Percentiles rank a stretch among this genome's conserved stretches.
These are phyloP conservation scores for Crambe crambe DNA, from an alignment of 37 sponge, comb jelly and placozoan genomes.

Conservation along the genomic window DNA sequence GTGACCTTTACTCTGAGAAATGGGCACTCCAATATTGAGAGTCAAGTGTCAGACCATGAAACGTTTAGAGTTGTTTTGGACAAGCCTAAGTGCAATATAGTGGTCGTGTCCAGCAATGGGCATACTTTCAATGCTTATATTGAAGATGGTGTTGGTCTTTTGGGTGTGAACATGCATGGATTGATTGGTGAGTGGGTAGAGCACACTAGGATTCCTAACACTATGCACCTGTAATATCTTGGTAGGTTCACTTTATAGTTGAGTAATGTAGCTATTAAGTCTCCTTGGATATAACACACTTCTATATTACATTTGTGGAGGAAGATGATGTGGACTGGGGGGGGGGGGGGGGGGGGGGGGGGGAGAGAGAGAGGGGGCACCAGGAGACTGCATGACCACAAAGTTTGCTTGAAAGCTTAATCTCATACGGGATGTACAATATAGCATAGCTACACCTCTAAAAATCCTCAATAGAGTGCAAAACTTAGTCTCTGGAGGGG, in stretches of 20 bases:
- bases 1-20: background rate
- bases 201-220: background rate
- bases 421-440: too few species aligned
- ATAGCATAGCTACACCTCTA: too few species aligned
- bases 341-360: too few species aligned
- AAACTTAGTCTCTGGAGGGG: too few species aligned
- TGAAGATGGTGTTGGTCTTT: conserved; percentile 12
- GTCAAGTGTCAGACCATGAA: conserved; percentile 10
- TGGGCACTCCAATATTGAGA: conserved; percentile 42
- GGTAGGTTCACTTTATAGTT: background rate
- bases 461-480: too few species aligned
- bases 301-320: too few species aligned
- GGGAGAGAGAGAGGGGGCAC: too few species aligned
- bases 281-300: too few species aligned
- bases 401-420: too few species aligned
- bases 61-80: conserved; percentile 14
- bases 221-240: background rate
- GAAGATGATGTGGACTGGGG: too few species aligned
- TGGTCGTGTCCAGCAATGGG: background rate
- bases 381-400: too few species aligned
- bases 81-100: background rate
- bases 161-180: conserved; percentile 6
- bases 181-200: conserved; percentile 18
- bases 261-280: too few species aligned
- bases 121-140: conserved; percentile 29